Percentiles rank a stretch among this genome's conserved stretches.
phyloP scores from a whole-genome alignment of 2,888 invertebrate genomes.

The Chalcis sispes region DNA sequence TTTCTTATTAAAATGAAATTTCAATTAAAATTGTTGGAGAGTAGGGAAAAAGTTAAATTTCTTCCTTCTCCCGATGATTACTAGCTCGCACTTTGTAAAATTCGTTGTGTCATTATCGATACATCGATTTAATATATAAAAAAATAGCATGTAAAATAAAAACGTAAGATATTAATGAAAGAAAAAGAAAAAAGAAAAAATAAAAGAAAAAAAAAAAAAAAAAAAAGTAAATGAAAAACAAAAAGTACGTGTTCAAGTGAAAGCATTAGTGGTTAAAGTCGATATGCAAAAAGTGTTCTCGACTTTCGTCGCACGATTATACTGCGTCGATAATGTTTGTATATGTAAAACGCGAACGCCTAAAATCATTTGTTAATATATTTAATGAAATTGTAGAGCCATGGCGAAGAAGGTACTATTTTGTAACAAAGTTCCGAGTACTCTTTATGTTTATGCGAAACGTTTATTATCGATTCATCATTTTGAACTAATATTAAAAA shows the following conservation, averaged over 20 bases:
- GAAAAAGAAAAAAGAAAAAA: too few species aligned
- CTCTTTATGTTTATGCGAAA: too few species aligned
- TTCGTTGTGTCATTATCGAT: slow-evolving; percentile 52
- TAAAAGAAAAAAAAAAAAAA: slow-evolving; percentile 38
- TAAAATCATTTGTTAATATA: slow-evolving; percentile 36
- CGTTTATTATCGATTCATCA: too few species aligned
- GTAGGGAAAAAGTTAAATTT: slow-evolving; percentile 27
- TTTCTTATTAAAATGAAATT: slow-evolving; percentile 22
- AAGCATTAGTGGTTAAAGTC: slow-evolving; percentile 39
- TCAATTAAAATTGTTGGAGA: slow-evolving; percentile 14
- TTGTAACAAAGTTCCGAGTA: slow-evolving; percentile 1
- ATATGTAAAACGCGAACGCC: slow-evolving; percentile 38
- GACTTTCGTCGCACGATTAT: slow-evolving; percentile 21
- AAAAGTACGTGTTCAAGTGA: slow-evolving; percentile 50
- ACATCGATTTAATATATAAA: slow-evolving; percentile 47
- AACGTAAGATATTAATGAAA: slow-evolving; percentile 33
- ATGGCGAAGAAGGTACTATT: neutral
- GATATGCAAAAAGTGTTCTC: slow-evolving; percentile 6
- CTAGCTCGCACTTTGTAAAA: slow-evolving; percentile 22
- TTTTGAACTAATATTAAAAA: too few species aligned
- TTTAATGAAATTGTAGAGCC: slow-evolving; percentile 28
- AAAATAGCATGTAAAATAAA: slow-evolving; percentile 47
- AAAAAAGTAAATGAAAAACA: slow-evolving; percentile 33
- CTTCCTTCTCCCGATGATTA: slow-evolving; percentile 36
- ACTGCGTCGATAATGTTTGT: slow-evolving; percentile 31